Conservation (phyloP, 2,113 vertebrate species). For the Thryonomys swinderianus region DNA sequence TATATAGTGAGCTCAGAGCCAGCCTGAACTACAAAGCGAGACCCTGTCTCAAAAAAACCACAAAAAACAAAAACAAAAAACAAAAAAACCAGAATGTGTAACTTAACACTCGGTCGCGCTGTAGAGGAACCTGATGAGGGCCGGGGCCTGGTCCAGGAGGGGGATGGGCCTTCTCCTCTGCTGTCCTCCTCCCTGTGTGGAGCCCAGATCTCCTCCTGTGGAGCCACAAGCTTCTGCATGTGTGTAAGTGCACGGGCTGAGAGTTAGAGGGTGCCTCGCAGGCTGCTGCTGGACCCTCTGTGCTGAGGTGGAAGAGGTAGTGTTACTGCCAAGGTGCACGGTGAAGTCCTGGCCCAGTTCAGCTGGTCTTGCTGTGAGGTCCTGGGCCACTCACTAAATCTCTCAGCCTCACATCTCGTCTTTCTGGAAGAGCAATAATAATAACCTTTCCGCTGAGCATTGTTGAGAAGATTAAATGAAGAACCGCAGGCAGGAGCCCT, state of each 20-base stretch:
- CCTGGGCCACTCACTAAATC: not conserved
- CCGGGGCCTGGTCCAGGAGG: not conserved
- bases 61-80: not conserved
- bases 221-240: not conserved
- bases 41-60: no score
- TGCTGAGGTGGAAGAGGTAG: not conserved
- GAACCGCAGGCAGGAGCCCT: not conserved
- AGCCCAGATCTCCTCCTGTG: rapidly evolving
- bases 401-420: conserved; percentile 22
- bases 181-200: not conserved
- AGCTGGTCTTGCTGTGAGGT: not conserved
- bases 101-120: not conserved
- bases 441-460: conserved; percentile 17
- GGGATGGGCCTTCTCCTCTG: not conserved
- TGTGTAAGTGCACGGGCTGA: not conserved
- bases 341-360: not conserved
- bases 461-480: conserved; percentile 61
- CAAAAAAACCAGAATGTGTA: not conserved
- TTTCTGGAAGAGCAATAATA: not conserved
- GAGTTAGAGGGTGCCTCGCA: not conserved
- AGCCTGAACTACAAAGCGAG: no score
- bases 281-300: no score
- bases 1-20: no score
- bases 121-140: not conserved
- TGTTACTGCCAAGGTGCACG: not conserved